Base-by-base conservation (phyloP, 2,888 invertebrate species). In the Leptopilina syphax region DNA sequence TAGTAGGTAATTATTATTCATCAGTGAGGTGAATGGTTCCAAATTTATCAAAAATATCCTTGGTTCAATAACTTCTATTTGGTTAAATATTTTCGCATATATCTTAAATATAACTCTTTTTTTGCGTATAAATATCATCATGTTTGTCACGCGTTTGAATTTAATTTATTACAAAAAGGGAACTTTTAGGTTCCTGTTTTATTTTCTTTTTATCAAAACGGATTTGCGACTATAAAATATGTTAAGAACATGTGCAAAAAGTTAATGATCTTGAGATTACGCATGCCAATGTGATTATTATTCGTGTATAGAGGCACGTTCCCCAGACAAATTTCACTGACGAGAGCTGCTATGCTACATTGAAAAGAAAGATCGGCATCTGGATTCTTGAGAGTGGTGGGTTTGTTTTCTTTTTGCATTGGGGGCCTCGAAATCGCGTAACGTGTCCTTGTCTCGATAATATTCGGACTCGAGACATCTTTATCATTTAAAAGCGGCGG, bases 311-410 rank as follows among this genome's bases (percentile, higher is more conserved):
- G 7, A 50, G 47, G 47, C 47, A 68, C 68, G 68, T 47, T 68
- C 47, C 47, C 5, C 24, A 47, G 44, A 18, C 3, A 68, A 68
- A 68, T 68, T 50, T 47, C 68, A 44, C 68, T 24, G 47, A 24
- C 10, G 47, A 24, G 68, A 68, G 18, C 27, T 27, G 4, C 0
- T 18, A 18, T 18, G 18, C 5, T 44, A 68, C 47, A 68, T 44
- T 68, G 68, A 10, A 68, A 68, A 68, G 68, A 68, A 68, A 68
- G 68, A 68, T 68, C 18, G 41, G 68, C 18, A 68, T 68, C 68
- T 68, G 67, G 44, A 68, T 68, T 68, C 67, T 44, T 68, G 67
- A 68, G 44, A 44, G n/a, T 34, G 34, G 3, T 34, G 34, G 18
- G 18, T 68, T 68, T 68, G 68, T 68, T 68, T 68, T 68, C n/a